These are phyloP conservation scores for Drosophila ezoana DNA, from an alignment of 2,888 invertebrate species.

Conservation along the genomic window DNA sequence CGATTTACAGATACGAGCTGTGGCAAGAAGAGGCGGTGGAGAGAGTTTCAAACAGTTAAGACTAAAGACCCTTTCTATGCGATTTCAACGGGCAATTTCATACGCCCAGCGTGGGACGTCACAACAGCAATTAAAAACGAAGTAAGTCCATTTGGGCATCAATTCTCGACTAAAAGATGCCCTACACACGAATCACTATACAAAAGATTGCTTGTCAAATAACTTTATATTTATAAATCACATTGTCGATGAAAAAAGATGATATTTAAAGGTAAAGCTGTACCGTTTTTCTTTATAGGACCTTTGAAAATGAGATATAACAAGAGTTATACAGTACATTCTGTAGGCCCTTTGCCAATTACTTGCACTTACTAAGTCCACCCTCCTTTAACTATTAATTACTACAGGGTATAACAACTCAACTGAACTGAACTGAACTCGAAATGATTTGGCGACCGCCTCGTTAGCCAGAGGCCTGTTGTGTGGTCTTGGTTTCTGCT, in stretches of 20 bases:
- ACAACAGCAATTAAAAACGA: constrained; percentile 31
- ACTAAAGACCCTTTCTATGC: constrained; percentile 19
- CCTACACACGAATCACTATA: constrained; percentile 1
- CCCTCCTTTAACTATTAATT: background rate
- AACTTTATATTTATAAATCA: too few species aligned
- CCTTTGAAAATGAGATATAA: too few species aligned
- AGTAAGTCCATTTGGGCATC: background rate
- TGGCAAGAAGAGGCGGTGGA: background rate
- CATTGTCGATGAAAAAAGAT: too few species aligned
- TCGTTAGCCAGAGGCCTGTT: constrained; percentile 48
- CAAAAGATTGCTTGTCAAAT: background rate
- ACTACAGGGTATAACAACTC: constrained; percentile 29
- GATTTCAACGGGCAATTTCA: constrained; percentile 16
- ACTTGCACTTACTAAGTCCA: background rate
- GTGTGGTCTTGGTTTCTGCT: constrained; percentile 49
- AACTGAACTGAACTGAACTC: constrained; percentile 44
- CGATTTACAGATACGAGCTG: constrained; percentile 65
- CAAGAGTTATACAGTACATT: too few species aligned
- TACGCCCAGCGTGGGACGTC: constrained; percentile 31
- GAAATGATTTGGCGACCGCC: constrained; percentile 49
- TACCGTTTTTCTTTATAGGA: too few species aligned
- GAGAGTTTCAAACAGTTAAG: constrained; percentile 5
- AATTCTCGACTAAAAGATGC: background rate
- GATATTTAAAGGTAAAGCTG: too few species aligned
- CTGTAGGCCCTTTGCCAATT: background rate